Conservation (phyloP, 2,113 vertebrate genomes). For the Stigmatopora argus region DNA sequence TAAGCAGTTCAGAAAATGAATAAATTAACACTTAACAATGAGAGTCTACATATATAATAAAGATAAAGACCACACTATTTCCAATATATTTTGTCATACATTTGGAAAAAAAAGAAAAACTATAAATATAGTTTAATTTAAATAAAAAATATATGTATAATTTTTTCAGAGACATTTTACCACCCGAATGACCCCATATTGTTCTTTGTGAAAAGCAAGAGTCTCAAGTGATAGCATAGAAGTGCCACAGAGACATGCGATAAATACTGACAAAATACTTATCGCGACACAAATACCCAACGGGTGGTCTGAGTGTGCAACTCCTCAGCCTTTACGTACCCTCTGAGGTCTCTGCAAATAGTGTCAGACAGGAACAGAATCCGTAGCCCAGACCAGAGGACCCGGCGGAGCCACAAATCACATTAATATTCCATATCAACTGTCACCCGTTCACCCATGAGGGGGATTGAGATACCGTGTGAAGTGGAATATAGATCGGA, state of each 20-base stretch:
- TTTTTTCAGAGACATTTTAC: too few relatives aligned
- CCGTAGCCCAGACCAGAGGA: slow-evolving; percentile 8
- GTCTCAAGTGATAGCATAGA: background rate
- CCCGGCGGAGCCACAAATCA: slow-evolving; percentile 9
- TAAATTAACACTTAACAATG: too few relatives aligned
- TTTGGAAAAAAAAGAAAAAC: too few relatives aligned
- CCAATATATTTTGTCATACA: too few relatives aligned
- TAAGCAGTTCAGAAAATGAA: too few relatives aligned
- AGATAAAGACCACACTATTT: too few relatives aligned
- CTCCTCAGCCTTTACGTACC: slow-evolving; percentile 2
- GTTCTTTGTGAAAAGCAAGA: background rate
- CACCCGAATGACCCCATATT: too few relatives aligned
- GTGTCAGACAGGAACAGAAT: slow-evolving; percentile 5
- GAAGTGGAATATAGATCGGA: slow-evolving; percentile 10
- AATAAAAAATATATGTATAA: too few relatives aligned
- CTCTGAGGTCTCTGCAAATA: slow-evolving; percentile 1
- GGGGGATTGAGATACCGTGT: slow-evolving; percentile 4
- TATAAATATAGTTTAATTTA: too few relatives aligned
- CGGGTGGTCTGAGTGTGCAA: background rate
- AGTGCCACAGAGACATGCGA: background rate
- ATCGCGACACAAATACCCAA: slow-evolving; percentile 1
- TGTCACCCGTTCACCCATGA: slow-evolving; percentile 5
- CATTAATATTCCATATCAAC: slow-evolving; percentile 12
- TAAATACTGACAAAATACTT: slow-evolving; percentile 12
- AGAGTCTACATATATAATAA: too few relatives aligned